A percentile compares a stretch with the other conserved stretches of the same genome.
Conservation (phyloP, 2,888 invertebrate genomes). For the Rugalucina vietnamica region DNA sequence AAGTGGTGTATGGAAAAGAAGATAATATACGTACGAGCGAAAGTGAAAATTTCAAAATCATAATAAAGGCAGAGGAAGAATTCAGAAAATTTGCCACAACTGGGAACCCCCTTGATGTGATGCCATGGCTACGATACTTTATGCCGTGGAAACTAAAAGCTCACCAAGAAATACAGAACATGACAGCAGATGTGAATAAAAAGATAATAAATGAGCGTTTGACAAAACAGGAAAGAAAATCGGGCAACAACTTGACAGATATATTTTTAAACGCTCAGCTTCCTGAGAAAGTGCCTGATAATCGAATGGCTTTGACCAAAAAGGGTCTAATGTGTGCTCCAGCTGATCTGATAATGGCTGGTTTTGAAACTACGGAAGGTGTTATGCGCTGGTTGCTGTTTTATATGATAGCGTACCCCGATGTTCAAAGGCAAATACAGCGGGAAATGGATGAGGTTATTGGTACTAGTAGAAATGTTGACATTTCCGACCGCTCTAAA, state of each 20-base stretch:
- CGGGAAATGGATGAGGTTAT: neutral
- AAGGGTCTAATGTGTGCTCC: slow-evolving; percentile 54
- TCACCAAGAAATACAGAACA: slow-evolving; percentile 35
- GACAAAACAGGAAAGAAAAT: too few relatives aligned
- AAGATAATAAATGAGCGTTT: slow-evolving; percentile 9
- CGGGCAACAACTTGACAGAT: too few relatives aligned
- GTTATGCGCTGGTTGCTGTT: neutral
- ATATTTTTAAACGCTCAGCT: too few relatives aligned
- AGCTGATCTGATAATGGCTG: slow-evolving; percentile 66
- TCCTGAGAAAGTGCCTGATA: too few relatives aligned
- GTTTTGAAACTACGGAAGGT: slow-evolving; percentile 50
- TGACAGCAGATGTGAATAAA: neutral
- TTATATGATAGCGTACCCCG: neutral
- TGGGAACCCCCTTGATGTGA: slow-evolving; percentile 65
- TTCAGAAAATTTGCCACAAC: slow-evolving; percentile 47
- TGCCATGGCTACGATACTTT: slow-evolving; percentile 63
- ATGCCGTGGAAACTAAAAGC: slow-evolving; percentile 36
- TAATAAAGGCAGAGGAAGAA: neutral
- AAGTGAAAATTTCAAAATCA: slow-evolving; percentile 30
- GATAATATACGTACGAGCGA: slow-evolving; percentile 34
- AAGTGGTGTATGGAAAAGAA: slow-evolving; percentile 50
- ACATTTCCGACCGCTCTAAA: too few relatives aligned
- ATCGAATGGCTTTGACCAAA: neutral
- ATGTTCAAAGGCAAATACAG: neutral
- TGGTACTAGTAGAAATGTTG: too few relatives aligned